Percentiles rank a stretch among this genome's conserved stretches.
Conservation (phyloP, 2,888 invertebrate species). For the Ethmia dodecea region DNA sequence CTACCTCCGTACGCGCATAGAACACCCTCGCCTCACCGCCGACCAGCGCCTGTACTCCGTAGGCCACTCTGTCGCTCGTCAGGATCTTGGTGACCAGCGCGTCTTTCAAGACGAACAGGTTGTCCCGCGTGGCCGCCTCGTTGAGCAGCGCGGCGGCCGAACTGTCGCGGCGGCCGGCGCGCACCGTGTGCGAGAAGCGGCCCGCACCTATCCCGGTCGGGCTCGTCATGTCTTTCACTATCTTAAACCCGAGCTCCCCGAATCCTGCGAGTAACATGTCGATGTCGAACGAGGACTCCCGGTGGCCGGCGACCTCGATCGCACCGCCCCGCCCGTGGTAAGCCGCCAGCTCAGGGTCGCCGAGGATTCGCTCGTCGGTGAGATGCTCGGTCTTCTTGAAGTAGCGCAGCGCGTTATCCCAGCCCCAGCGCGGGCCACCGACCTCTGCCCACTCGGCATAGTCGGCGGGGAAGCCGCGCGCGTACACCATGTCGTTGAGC, state of each 20-base stretch:
- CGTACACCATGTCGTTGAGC: conserved; percentile 59
- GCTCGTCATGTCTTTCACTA: conserved; percentile 57
- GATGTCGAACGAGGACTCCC: conserved; percentile 27
- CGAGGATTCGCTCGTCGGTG: conserved; percentile 45
- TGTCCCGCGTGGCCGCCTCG: conserved; percentile 28
- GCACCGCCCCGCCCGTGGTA: conserved; percentile 47
- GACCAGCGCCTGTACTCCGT: conserved; percentile 35
- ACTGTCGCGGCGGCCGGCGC: conserved; percentile 44
- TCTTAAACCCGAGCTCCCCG: conserved; percentile 41
- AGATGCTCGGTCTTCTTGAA: conserved; percentile 57
- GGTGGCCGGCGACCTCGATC: conserved; percentile 47
- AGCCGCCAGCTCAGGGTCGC: conserved; percentile 36
- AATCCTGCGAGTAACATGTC: conserved; percentile 45
- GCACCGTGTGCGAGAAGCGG: conserved; percentile 54
- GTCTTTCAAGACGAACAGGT: conserved; percentile 42
- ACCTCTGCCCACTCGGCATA: conserved; percentile 53
- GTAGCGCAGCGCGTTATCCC: conserved; percentile 47
- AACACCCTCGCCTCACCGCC: conserved; percentile 26
- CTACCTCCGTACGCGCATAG: conserved; percentile 44
- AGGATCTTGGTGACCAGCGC: conserved; percentile 44
- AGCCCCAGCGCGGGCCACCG: conserved; percentile 43
- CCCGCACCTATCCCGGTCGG: conserved; percentile 49
- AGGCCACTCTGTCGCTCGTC: conserved; percentile 34
- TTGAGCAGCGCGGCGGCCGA: conserved; percentile 46
- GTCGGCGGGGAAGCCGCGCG: conserved; percentile 53